Evolutionary conservation across 2,888 invertebrate genomes (phyloP), one percentile per base, ranked within the genome.

Genomic region (Mythimna vitellina): DNA sequence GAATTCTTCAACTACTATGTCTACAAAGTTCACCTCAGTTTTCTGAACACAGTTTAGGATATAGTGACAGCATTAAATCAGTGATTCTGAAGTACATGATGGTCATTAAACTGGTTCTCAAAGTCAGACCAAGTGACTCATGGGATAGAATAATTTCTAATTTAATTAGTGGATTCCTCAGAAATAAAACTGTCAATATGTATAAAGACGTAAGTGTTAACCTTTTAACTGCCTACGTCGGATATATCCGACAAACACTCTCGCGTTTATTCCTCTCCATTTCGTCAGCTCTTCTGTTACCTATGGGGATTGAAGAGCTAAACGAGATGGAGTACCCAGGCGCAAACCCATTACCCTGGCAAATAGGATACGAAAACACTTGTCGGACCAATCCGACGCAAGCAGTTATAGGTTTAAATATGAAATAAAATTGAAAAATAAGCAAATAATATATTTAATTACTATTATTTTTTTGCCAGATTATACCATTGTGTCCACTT

Each of bases 401-500:
- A 35, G 9, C 35, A 35, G 9, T 35, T 35, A 32, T 0, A 32
- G 7, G 7, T 32, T 32, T 32, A 8, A 22, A 46, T 25, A 4
- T 42, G 8, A 49, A 35, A 22, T 29, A n/a, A 3, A 1, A 46
- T 9, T 20, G 3, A 35, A 8, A 60, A 53, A 22, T 29, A 0
- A n/a, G 7, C 2, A 25, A 73, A 32, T 75, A 42, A 49, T 17
- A 1, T 4, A 17, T 25, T 46, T 38, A 1, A 22, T 49, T 32
- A 1, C 4, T 1, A 25, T 57, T 75, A 7, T 20, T 17, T 20
- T 85, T 53, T 95, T 95, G n/a, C 70, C 91, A 96, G 96, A 82
- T 96, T 20, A 86, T 95, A 61, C 75, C 88, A 51, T 67, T 95
- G 49, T 91, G 92, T 76, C 94, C 95, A 42, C 86, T 95, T 29